Evolutionary conservation across 2,797 vertebrate genomes (phyloP).

Genomic region (Denticeps clupeoides): DNA sequence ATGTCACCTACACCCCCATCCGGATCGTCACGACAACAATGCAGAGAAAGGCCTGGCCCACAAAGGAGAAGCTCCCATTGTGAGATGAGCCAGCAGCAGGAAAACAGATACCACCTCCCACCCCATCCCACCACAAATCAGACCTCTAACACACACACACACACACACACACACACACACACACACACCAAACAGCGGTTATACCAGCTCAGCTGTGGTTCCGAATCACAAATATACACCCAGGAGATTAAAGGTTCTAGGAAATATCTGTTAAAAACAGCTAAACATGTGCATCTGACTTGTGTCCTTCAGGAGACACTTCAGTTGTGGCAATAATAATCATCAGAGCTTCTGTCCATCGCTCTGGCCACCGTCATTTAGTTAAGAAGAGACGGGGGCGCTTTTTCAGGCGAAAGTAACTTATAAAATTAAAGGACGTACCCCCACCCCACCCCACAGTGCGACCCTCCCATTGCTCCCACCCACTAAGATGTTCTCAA

Average conservation of each 20-base stretch:
- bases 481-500: constrained; percentile 66
- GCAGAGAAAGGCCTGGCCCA: constrained; percentile 26
- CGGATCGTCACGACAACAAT: constrained; percentile 25
- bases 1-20: constrained; percentile 42
- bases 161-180: constrained; percentile 1
- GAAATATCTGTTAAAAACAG: no score
- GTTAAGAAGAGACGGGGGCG: constrained; percentile 18
- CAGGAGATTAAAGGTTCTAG: no score
- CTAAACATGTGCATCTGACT: no score
- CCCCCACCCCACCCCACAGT: constrained; percentile 51
- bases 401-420: constrained; percentile 29
- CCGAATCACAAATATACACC: no score
- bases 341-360: background rate
- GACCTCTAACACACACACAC: background rate
- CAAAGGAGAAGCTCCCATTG: constrained; percentile 31
- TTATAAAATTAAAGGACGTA: no score
- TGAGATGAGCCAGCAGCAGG: constrained; percentile 33
- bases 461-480: constrained; percentile 50
- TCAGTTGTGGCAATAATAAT: no score
- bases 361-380: no score
- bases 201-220: no score
- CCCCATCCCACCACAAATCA: constrained; percentile 26
- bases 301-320: background rate
- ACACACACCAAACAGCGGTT: background rate
- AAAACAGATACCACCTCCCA: constrained; percentile 38